Conservation (phyloP, 2,113 vertebrate genomes). For the Oriolus oriolus region DNA sequence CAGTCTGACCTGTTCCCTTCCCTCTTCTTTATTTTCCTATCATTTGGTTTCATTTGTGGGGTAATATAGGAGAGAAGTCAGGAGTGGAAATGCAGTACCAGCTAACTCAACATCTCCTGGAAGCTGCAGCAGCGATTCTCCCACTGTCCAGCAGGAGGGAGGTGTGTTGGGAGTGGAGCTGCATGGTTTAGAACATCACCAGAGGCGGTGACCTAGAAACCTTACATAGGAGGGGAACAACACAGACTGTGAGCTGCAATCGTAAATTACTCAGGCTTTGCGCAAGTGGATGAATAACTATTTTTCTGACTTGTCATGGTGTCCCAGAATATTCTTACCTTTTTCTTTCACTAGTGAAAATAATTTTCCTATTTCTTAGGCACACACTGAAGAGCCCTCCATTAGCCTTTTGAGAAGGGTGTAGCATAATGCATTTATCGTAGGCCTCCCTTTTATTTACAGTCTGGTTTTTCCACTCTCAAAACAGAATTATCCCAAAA, state of each 20-base stretch:
- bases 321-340: not conserved
- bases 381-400: not conserved
- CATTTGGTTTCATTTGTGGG: not conserved
- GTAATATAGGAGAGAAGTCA: not conserved
- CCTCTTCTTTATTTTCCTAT: not conserved
- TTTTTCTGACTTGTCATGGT: not conserved
- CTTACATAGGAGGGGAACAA: not conserved
- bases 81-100: not conserved
- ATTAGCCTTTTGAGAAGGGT: not conserved
- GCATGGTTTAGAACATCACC: not conserved
- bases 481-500: conserved; percentile 33
- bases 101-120: not conserved
- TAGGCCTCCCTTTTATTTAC: conserved; percentile 18
- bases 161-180: not conserved
- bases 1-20: not conserved
- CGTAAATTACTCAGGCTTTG: conserved; percentile 8
- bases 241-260: not conserved
- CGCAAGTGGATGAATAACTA: conserved; percentile 1
- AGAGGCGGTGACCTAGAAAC: conserved; percentile 27
- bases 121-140: not conserved
- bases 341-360: not conserved
- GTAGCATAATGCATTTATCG: not conserved
- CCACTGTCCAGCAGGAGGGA: not conserved
- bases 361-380: not conserved
- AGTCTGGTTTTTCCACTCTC: not conserved